Conservation (phyloP, 2,113 vertebrate species). For the Polypterus senegalus region DNA sequence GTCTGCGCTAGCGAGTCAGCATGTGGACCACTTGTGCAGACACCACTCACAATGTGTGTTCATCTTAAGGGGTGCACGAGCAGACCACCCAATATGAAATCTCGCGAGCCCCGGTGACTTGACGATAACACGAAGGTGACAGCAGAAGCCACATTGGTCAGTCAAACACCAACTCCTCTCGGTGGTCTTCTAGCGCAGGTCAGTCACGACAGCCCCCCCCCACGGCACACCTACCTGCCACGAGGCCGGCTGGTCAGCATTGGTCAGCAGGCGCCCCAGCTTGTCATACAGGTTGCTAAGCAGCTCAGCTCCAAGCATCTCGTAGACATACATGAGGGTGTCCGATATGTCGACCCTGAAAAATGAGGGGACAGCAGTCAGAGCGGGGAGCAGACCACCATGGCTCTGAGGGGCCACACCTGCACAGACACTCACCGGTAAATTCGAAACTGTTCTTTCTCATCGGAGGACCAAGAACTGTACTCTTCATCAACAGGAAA, state of each 20-base stretch:
- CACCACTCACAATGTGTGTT: no score
- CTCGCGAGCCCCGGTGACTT: no score
- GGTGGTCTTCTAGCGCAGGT: background rate
- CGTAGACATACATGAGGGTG: slow-evolving; percentile 96
- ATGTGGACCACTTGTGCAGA: no score
- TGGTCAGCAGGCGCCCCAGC: slow-evolving; percentile 84
- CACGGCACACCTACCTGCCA: slow-evolving; percentile 74
- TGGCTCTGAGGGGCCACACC: slow-evolving; percentile 11
- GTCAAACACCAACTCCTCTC: no score
- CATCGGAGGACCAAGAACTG: slow-evolving; percentile 86
- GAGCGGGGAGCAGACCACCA: background rate
- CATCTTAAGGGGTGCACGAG: no score
- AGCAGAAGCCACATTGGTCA: no score
- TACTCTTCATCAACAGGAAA: slow-evolving; percentile 92
- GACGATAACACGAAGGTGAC: no score
- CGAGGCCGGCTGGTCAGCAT: slow-evolving; percentile 75
- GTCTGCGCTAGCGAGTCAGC: no score
- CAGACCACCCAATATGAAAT: no score
- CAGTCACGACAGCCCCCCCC: background rate
- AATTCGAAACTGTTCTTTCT: slow-evolving; percentile 97
- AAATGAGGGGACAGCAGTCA: slow-evolving; percentile 13
- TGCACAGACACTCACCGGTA: slow-evolving; percentile 63
- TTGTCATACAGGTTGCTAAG: slow-evolving; percentile 97
- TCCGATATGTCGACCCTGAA: slow-evolving; percentile 95
- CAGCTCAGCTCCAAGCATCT: slow-evolving; percentile 95